A percentile compares a stretch with the other conserved stretches of the same genome.
These are phyloP conservation scores for Chironomus tentans DNA, from an alignment of 2,888 invertebrate genomes.

Conservation along the genomic window DNA sequence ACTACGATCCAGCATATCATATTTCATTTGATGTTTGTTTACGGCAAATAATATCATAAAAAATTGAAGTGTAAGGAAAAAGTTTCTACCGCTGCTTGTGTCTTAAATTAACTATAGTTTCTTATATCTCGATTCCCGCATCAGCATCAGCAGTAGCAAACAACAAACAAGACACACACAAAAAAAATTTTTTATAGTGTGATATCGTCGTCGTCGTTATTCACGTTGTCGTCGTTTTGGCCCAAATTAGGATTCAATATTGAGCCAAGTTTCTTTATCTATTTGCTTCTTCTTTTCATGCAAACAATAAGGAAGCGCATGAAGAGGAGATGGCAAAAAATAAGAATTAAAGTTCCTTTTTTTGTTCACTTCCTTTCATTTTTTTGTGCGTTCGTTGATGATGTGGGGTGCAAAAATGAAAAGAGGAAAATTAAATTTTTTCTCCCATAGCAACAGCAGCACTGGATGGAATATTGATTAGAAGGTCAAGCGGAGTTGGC, in stretches of 20 bases:
- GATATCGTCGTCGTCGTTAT: not conserved
- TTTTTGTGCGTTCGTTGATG: too few species aligned
- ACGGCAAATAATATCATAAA: conserved; percentile 6
- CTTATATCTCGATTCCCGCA: not conserved
- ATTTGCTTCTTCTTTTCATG: not conserved
- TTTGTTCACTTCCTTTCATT: too few species aligned
- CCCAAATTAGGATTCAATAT: conserved; percentile 22
- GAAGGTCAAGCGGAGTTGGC: too few species aligned
- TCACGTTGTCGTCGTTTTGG: not conserved
- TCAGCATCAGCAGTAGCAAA: not conserved
- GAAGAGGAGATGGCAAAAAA: too few species aligned
- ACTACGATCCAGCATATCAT: not conserved
- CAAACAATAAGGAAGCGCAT: too few species aligned
- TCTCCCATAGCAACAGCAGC: too few species aligned
- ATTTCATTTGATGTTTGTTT: not conserved
- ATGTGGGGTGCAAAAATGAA: too few species aligned
- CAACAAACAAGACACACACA: not conserved
- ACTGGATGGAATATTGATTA: too few species aligned
- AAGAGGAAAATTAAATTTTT: too few species aligned
- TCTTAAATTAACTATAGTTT: not conserved
- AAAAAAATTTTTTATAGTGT: not conserved
- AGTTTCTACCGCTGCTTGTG: not conserved
- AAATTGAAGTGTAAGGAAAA: conserved; percentile 5
- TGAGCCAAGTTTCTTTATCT: not conserved
- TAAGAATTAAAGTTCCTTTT: too few species aligned